Evolutionary conservation across 2,888 invertebrate species (phyloP), one percentile per base, ranked within the genome.

Genomic region (Sclerodermus sp.): DNA sequence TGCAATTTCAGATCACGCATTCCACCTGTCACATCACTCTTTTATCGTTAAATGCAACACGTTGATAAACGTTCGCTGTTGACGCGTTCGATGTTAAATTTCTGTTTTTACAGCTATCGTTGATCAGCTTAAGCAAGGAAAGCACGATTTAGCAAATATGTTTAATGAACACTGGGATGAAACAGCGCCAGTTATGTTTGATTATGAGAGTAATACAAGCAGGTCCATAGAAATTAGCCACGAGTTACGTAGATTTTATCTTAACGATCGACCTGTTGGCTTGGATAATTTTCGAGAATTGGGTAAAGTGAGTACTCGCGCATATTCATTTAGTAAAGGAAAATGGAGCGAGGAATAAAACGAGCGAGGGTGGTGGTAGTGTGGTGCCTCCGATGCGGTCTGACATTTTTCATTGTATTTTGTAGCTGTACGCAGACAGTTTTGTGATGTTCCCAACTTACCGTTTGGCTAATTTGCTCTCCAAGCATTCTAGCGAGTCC

Each of bases 121-220:
- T 6, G 42, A 51, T 34, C 14, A 40, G 32, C 49, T 56, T 0
- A 40, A n/a, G 36, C 29, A 40, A 1, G 64, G 64, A 10, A 85
- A 87, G 68, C 77, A 80, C 6, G 6, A 6, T 6, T 6, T 30
- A 34, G 34, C 34, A 12, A 13, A 81, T 30, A 77, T 81, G 31
- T 76, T 87, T 66, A 83, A 86, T 62, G 67, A 78, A 0, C 79
- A 87, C 41, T 89, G 87, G 79, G 80, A 84, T 2, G 74, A 76
- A 29, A 62, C 84, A n/a, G 87, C 87, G 0, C 88, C 88, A 0
- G 82, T 87, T 34, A 80, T 84, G 1, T 87, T 88, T 63, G 60
- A 80, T 1, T 83, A 83, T 51, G 83, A 88, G 55, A 81, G 81
- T 3, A 78, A 80, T 8, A 80, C 80, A 14, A 71, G 82, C 1